Evolutionary conservation across 2,797 vertebrate genomes (phyloP), one percentile per base, ranked within the genome.

Genomic region (Podarcis siculus): DNA sequence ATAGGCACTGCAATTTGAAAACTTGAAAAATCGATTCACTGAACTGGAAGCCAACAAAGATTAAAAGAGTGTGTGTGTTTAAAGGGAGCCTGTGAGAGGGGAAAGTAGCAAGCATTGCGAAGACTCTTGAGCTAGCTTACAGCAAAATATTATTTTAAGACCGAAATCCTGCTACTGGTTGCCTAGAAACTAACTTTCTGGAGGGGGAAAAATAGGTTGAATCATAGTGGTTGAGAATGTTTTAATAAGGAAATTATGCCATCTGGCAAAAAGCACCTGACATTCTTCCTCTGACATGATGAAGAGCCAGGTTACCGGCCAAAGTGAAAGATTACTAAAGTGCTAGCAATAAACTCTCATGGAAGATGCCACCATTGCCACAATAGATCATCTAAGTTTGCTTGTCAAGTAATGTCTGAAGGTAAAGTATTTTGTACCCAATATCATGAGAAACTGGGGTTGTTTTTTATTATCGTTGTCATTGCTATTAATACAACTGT

Each of bases 101-200:
- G 64, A 87, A 87, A 89, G 69, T 88, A 94, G 88, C 89, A 91
- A 88, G 93, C 81, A 90, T 25, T 92, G 93, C 89, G 91, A 89
- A 95, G 91, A 85, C 94, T 85, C 88, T 8, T 5, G 85, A 95
- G 91, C 92, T 88, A 91, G 90, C n/a, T 0, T 92, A 90, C 87
- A 92, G 95, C 94, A 96, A 96, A 96, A 95, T 96, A 96, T 96
- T 95, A 96, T 95, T 94, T 96, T 95, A 95, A 95, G 55, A 45
- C 71, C 95, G 93, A 88, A 94, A 96, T 96, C 96, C 95, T 92
- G 79, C 85, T 94, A 92, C 91, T 83, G 95, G 96, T 97, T 97
- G 96, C 96, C 96, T 97, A 93, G 96, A 96, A 96, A 97, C 96
- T 94, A 96, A 96, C 92, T 95, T 92, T 49, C 27, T 64, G 49